These are phyloP conservation scores for Gisinianus flammeolus DNA, from an alignment of 2,888 invertebrate genomes.

Conservation along the genomic window DNA sequence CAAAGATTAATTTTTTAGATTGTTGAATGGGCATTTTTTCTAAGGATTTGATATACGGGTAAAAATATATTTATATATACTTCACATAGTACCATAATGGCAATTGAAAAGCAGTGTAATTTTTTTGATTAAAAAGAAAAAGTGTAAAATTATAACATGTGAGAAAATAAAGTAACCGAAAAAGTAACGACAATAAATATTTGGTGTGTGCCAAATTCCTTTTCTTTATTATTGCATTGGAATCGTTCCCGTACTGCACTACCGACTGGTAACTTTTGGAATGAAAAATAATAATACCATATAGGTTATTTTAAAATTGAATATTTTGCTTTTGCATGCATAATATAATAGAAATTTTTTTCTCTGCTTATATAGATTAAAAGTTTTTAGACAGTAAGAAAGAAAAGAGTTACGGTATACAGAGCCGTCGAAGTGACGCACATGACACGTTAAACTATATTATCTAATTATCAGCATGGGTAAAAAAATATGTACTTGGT, in stretches of 20 bases:
- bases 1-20: no score
- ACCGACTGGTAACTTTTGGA: constrained; percentile 26
- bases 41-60: no score
- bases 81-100: background rate
- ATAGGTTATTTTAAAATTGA: background rate
- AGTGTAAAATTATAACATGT: background rate
- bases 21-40: no score
- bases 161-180: constrained; percentile 38
- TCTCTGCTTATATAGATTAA: background rate
- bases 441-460: background rate
- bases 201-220: constrained; percentile 22
- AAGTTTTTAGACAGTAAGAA: background rate
- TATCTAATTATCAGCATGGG: background rate
- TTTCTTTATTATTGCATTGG: constrained; percentile 18
- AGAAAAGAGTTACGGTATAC: background rate
- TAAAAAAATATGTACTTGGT: background rate
- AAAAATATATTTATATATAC: background rate
- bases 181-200: constrained; percentile 32
- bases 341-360: background rate
- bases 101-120: background rate
- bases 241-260: constrained; percentile 29
- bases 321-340: background rate
- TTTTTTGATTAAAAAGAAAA: no score
- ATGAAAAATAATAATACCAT: constrained; percentile 34
- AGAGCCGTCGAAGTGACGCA: background rate